Conservation (phyloP, 1,140 invertebrate genomes). For the Micrasema longulum region DNA sequence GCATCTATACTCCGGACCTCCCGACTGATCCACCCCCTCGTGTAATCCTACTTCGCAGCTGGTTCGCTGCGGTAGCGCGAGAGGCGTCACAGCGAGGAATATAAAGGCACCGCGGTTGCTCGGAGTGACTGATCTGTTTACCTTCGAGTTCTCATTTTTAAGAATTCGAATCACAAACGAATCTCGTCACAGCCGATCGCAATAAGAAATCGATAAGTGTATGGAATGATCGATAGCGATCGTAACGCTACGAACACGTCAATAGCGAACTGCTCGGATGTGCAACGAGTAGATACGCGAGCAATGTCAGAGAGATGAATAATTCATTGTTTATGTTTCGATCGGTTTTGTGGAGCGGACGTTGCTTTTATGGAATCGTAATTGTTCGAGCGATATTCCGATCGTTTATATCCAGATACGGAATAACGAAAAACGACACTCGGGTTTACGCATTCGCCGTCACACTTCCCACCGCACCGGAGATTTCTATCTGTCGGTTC, state of each 20-base stretch:
- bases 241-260: no score
- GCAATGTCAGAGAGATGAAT: slow-evolving; percentile 26
- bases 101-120: neutral
- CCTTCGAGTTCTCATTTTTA: slow-evolving; percentile 28
- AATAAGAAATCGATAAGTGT: slow-evolving; percentile 2
- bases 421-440: neutral
- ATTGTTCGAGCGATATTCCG: slow-evolving; percentile 22
- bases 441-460: neutral
- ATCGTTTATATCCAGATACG: slow-evolving; percentile 15
- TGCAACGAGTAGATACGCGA: slow-evolving; percentile 4
- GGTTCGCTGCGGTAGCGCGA: no score
- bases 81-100: no score
- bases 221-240: neutral
- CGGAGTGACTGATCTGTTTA: neutral
- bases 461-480: slow-evolving; percentile 14
- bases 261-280: slow-evolving; percentile 9
- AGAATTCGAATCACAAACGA: slow-evolving; percentile 3
- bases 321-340: slow-evolving; percentile 21
- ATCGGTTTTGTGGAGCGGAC: slow-evolving; percentile 20
- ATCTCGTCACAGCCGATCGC: slow-evolving; percentile 3
- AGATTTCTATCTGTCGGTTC: neutral
- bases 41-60: no score
- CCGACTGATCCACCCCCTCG: neutral
- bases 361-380: slow-evolving; percentile 29
- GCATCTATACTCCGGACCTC: slow-evolving; percentile 4